phyloP scores from a whole-genome alignment of 2,113 vertebrate genomes.

The Mellivora capensis region DNA sequence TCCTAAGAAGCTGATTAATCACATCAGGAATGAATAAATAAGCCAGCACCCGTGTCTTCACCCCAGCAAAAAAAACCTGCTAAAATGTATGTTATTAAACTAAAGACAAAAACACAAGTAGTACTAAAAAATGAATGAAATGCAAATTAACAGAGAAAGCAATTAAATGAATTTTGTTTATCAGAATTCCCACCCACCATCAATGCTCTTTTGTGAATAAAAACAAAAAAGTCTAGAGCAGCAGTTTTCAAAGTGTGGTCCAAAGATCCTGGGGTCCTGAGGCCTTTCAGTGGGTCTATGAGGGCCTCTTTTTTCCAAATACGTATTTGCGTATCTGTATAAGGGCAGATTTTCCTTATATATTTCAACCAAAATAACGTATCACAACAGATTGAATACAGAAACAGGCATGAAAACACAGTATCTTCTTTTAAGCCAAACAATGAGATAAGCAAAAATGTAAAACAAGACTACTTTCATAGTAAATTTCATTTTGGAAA shows the following conservation, averaged over 20 bases:
- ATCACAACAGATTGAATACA: neutral
- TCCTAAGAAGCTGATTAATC: neutral
- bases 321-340: neutral
- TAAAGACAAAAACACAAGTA: neutral
- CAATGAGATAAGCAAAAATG: neutral
- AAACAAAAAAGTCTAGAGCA: neutral
- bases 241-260: neutral
- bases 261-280: neutral
- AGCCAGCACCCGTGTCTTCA: neutral
- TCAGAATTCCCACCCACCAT: neutral
- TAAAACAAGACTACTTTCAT: neutral
- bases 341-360: neutral
- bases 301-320: neutral
- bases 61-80: neutral
- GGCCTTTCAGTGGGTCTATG: neutral
- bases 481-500: constrained; percentile 3
- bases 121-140: neutral
- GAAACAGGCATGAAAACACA: neutral
- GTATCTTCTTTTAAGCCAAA: neutral
- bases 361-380: neutral
- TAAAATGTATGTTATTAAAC: neutral
- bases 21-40: neutral
- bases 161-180: neutral
- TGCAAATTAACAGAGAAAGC: constrained; percentile 17
- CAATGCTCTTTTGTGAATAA: neutral